Conservation (phyloP, 2,888 invertebrate species). For the Chrysopilus asiliformis region DNA sequence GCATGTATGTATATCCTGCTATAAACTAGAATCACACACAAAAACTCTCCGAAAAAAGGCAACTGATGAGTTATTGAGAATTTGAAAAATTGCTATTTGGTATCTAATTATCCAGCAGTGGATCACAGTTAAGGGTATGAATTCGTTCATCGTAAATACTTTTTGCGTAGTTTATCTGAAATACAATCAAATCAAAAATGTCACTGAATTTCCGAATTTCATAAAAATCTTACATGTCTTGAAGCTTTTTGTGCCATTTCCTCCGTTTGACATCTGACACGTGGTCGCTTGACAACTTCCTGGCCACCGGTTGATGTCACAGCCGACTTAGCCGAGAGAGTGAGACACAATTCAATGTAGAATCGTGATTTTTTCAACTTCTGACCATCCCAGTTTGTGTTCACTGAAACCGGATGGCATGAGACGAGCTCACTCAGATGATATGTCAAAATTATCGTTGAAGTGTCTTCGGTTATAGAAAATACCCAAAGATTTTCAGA, state of each 20-base stretch:
- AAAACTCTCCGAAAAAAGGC: no score
- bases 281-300: slow-evolving; percentile 44
- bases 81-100: no score
- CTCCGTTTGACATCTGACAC: slow-evolving; percentile 57
- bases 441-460: slow-evolving; percentile 30
- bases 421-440: slow-evolving; percentile 34
- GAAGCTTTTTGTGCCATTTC: slow-evolving; percentile 43
- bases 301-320: slow-evolving; percentile 21
- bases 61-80: no score
- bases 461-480: slow-evolving; percentile 28
- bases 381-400: slow-evolving; percentile 20
- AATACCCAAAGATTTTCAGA: slow-evolving; percentile 33
- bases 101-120: slow-evolving; percentile 2
- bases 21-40: no score
- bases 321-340: slow-evolving; percentile 21
- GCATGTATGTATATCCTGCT: no score
- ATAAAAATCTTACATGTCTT: slow-evolving; percentile 34
- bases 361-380: slow-evolving; percentile 19
- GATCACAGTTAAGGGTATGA: slow-evolving; percentile 44
- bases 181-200: slow-evolving; percentile 38
- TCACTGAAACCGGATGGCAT: slow-evolving; percentile 31
- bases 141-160: slow-evolving; percentile 69
- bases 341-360: slow-evolving; percentile 36
- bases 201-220: neutral
- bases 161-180: slow-evolving; percentile 81